phyloP scores from a whole-genome alignment of 1,140 invertebrate genomes.

The Cataglyphis hispanica region DNA sequence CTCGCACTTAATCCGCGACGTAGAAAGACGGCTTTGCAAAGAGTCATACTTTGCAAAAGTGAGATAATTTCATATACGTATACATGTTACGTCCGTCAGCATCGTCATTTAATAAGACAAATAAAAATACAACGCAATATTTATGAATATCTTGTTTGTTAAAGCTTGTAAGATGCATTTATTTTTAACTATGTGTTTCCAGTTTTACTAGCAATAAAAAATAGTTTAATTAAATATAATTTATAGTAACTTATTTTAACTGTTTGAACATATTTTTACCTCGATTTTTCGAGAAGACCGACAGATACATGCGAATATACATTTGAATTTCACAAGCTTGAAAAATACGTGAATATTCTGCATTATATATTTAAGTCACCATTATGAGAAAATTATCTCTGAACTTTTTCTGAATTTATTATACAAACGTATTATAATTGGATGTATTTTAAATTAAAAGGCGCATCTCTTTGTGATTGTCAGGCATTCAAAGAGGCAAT shows the following conservation, averaged over 20 bases:
- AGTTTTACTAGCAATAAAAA: not conserved
- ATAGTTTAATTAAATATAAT: not conserved
- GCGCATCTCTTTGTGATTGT: not conserved
- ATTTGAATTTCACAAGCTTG: not conserved
- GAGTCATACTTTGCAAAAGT: not conserved
- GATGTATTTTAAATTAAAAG: slow-evolving; percentile 45
- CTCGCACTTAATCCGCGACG: slow-evolving; percentile 6
- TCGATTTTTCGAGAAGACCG: not conserved
- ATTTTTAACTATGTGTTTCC: not conserved
- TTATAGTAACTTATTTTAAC: not conserved
- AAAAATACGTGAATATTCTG: not conserved
- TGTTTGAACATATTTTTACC: not conserved
- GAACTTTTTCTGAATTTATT: not conserved
- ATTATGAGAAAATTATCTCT: not conserved
- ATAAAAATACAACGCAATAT: not conserved
- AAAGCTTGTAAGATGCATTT: not conserved
- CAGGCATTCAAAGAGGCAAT: not conserved
- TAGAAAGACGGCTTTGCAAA: not conserved
- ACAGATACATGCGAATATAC: no score
- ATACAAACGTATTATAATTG: slow-evolving; percentile 5
- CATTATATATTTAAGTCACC: not conserved
- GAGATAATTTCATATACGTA: not conserved
- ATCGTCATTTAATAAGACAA: not conserved
- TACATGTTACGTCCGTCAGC: not conserved
- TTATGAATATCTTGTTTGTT: not conserved